phyloP scores from a whole-genome alignment of 2,888 invertebrate genomes.

The Scaptomyza cyrtandrae region DNA sequence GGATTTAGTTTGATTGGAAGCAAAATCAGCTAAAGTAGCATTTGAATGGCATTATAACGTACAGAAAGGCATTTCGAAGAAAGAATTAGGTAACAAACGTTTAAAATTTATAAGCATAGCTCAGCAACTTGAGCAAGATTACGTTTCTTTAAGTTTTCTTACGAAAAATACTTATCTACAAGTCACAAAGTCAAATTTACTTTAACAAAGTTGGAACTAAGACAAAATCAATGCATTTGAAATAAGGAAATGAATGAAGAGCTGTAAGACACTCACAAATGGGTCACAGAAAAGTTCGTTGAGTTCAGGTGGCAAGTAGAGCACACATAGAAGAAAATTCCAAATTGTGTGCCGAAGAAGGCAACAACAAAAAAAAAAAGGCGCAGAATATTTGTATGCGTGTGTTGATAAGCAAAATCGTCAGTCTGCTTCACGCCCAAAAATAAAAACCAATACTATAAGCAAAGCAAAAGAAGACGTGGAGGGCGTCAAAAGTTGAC shows the following conservation, averaged over 20 bases:
- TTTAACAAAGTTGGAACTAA: conserved; percentile 5
- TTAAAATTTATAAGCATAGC: no score
- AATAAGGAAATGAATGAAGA: conserved; percentile 13
- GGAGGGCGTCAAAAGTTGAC: conserved; percentile 73
- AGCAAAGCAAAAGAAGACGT: conserved; percentile 10
- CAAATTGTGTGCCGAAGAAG: conserved; percentile 1
- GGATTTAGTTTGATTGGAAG: conserved; percentile 49
- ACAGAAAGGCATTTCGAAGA: background rate
- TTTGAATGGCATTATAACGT: conserved; percentile 18
- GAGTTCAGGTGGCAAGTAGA: conserved; percentile 37
- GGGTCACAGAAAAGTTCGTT: conserved; percentile 47
- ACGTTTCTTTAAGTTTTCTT: no score
- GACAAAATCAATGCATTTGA: conserved; percentile 17
- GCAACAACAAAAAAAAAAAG: conserved; percentile 11
- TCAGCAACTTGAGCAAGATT: background rate
- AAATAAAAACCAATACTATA: conserved; percentile 28
- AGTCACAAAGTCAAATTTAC: background rate
- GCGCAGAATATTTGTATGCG: conserved; percentile 2
- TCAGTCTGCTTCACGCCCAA: background rate
- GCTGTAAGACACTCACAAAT: conserved; percentile 41
- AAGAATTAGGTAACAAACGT: background rate
- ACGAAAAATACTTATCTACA: background rate
- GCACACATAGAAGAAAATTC: background rate
- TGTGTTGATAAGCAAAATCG: conserved; percentile 52
- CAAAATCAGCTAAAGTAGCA: conserved; percentile 33